Base-by-base conservation (phyloP, 2,113 vertebrate genomes). In the Coturnix japonica region DNA sequence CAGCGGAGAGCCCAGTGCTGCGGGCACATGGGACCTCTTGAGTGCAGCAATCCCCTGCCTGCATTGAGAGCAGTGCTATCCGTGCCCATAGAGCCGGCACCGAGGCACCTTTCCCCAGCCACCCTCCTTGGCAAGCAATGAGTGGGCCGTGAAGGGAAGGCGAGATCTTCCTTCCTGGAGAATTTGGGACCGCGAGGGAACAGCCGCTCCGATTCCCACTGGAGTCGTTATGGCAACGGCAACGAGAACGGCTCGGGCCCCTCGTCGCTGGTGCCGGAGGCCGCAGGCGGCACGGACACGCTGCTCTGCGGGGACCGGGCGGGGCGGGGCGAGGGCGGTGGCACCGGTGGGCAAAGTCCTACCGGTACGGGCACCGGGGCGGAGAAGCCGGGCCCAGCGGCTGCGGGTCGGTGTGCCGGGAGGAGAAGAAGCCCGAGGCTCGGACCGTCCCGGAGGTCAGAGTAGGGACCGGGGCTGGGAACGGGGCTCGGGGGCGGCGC, bases 181-280 rank as follows among this genome's bases (percentile, higher is more conserved):
- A 72, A 53, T 64, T 11, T 60, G 28, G 23, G 33, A 64, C 2
- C 13, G 31, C 7, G 5, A 39, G 57, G 74, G 46, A 39, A 59
- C 0, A 20, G n/a, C 60, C 43, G 46, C 19, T 6, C 87, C 70
- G 28, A 26, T 89, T 44, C 74, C 64, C 49, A 31, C 57, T 41
- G 44, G n/a, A 76, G 93, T 93, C 91, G 85, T 93, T 95, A 95
- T 95, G 93, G 90, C 66, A 93, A 91, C 95, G 33, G 82, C n/a
- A 33, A 59, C 35, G 41, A 39, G 46, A 54, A 73, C 13, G 71
- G 47, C 57, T 56, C 7, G 13, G 47, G 67, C 41, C 33, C 30
- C 85, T 47, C 16, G 59, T 37, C 61, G 19, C 28, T 18, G 28
- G 28, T 6, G 9, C 26, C 16, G 21, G 7, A 59, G 81, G 13